A percentile compares a stretch with the other conserved stretches of the same genome.
phyloP scores from a whole-genome alignment of 2,113 vertebrate species.

The Polyodon spathula region DNA sequence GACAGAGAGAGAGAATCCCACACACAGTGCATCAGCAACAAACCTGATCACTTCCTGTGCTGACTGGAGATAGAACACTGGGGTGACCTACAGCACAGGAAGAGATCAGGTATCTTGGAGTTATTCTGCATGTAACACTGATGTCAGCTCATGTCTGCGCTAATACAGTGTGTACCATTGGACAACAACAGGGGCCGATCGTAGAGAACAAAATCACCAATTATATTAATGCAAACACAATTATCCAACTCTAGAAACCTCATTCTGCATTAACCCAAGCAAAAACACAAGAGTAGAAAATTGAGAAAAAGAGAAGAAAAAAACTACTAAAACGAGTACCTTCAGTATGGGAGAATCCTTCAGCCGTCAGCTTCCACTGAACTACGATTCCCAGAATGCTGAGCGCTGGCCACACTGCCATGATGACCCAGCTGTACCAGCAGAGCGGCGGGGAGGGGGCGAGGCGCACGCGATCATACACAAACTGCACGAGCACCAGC shows the following conservation, averaged over 20 bases:
- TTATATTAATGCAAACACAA: too few relatives aligned
- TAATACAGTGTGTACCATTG: too few relatives aligned
- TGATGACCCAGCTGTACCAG: constrained; percentile 81
- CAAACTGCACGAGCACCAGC: constrained; percentile 54
- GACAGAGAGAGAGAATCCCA: not conserved
- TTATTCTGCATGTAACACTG: too few relatives aligned
- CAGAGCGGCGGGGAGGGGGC: constrained; percentile 55
- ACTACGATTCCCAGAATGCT: constrained; percentile 65
- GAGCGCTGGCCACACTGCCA: constrained; percentile 71
- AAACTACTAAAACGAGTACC: constrained; percentile 41
- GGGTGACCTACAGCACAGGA: too few relatives aligned
- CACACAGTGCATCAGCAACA: not conserved
- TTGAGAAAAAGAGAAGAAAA: not conserved
- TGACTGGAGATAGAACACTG: too few relatives aligned
- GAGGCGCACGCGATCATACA: constrained; percentile 62
- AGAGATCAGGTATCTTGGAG: too few relatives aligned
- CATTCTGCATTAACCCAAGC: not conserved
- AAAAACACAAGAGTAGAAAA: not conserved
- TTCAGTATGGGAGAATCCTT: constrained; percentile 63
- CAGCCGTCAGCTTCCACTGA: constrained; percentile 74
- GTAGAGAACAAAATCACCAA: too few relatives aligned
- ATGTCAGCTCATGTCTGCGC: too few relatives aligned
- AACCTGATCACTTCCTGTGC: too few relatives aligned
- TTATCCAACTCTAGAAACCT: not conserved
- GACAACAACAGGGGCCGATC: too few relatives aligned